These are phyloP conservation scores for Drosophila littoralis DNA, from an alignment of 1,140 invertebrate genomes.

Conservation along the genomic window DNA sequence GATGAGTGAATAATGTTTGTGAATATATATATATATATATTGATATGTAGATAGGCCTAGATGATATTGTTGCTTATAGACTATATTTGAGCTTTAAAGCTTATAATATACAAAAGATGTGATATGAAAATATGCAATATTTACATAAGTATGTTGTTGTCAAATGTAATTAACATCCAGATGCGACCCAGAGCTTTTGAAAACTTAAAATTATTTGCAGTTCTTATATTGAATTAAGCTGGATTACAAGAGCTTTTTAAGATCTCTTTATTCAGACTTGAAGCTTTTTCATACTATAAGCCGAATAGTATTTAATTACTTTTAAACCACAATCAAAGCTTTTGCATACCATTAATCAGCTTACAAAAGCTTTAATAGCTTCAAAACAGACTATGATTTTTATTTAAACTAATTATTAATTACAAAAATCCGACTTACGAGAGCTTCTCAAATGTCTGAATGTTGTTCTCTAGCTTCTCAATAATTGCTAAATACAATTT, in stretches of 20 bases:
- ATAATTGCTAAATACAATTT: too few species aligned
- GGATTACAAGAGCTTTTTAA: slow-evolving; percentile 12
- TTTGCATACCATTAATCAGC: neutral
- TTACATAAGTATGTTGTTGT: slow-evolving; percentile 53
- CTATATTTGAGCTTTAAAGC: slow-evolving; percentile 31
- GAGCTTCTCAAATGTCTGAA: too few species aligned
- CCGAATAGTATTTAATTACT: neutral
- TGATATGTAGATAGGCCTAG: slow-evolving; percentile 14
- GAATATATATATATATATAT: slow-evolving; percentile 20
- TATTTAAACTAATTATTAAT: too few species aligned
- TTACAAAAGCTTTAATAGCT: neutral
- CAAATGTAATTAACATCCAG: slow-evolving; percentile 42
- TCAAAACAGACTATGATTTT: too few species aligned
- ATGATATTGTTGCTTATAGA: slow-evolving; percentile 25
- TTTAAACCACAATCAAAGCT: neutral
- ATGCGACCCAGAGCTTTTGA: slow-evolving; percentile 29
- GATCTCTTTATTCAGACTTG: neutral
- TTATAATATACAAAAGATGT: slow-evolving; percentile 44
- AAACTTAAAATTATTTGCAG: slow-evolving; percentile 29
- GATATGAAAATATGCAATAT: slow-evolving; percentile 64
- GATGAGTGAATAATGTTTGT: slow-evolving; percentile 70
- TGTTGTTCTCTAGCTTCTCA: too few species aligned
- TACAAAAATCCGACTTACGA: too few species aligned
- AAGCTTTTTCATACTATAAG: neutral
- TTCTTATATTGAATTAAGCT: slow-evolving; percentile 31